Evolutionary conservation across 2,888 invertebrate genomes (phyloP), one percentile per base, ranked within the genome.

Genomic region (Ornithoptera alexandrae): DNA sequence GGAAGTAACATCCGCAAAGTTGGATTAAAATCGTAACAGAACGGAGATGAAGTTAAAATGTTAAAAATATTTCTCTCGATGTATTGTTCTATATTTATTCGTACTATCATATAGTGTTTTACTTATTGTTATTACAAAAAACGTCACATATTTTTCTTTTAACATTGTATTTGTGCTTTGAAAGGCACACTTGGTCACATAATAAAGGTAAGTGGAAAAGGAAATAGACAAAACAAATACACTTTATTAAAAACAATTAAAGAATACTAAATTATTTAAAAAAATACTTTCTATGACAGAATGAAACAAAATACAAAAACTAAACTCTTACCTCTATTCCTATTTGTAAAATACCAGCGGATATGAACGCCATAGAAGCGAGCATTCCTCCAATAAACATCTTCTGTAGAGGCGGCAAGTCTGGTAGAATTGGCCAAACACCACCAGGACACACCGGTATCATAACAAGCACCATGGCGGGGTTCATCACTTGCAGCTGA

Each of bases 401-500:
- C 74, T 96, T 94, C 77, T 96, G 94, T 61, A 97, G 85, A 0
- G 96, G 95, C 57, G 84, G 83, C 65, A 91, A 74, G n/a, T 90
- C 87, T 0, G 92, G 92, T 22, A 92, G 75, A 12, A 92, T 46
- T 0, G 91, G 87, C 83, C 90, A 92, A 0, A 82, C 84, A 0
- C 92, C 92, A 0, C 92, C 91, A 0, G 91, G 92, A 66, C 95
- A 95, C 22, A 94, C 77, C 0, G 96, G 96, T 66, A 96, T 96
- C 82, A 96, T 90, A 7, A 95, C 74, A 30, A 96, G 86, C 20
- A 96, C 96, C 82, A 96, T 92, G 0, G 94, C 93, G 0, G 96
- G 96, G 83, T 96, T 96, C 78, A 96, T 90, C 46, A 96, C 95
- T 77, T 97, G 96, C 89, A 97, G 94, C 87, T 97, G 97, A 81